A percentile compares a stretch with the other conserved stretches of the same genome.
Evolutionary conservation across 2,888 invertebrate species (phyloP).

Genomic region (Pantelozetes paolii): DNA sequence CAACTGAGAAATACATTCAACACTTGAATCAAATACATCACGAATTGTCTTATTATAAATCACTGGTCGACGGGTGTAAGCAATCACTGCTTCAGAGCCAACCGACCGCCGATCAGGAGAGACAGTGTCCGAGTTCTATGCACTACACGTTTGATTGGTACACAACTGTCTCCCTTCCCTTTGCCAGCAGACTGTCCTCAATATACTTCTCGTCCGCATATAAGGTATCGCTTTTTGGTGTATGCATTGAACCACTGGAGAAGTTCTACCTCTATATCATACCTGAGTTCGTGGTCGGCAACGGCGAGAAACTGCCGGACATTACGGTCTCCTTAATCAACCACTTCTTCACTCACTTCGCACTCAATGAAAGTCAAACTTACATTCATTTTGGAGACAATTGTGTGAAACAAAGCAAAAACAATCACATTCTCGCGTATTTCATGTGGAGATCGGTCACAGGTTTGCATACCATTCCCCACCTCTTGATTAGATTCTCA

Average conservation of each 20-base stretch:
- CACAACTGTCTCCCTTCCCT: constrained; percentile 36
- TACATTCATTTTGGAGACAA: constrained; percentile 26
- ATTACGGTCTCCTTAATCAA: constrained; percentile 37
- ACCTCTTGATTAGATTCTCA: too few relatives aligned
- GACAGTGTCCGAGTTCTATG: constrained; percentile 21
- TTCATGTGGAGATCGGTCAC: constrained; percentile 40
- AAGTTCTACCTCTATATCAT: constrained; percentile 40
- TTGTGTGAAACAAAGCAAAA: constrained; percentile 36
- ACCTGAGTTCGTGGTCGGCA: constrained; percentile 34
- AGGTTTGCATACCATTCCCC: constrained; percentile 8
- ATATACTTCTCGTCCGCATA: constrained; percentile 36
- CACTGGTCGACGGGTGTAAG: neutral
- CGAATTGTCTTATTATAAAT: constrained; percentile 25
- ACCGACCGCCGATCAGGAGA: neutral
- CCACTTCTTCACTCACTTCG: constrained; percentile 33
- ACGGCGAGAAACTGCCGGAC: constrained; percentile 5
- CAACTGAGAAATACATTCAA: constrained; percentile 24
- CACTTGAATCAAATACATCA: constrained; percentile 32
- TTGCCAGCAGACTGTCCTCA: neutral
- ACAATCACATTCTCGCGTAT: constrained; percentile 33
- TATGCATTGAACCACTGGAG: constrained; percentile 36
- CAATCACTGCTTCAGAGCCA: neutral
- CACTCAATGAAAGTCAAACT: constrained; percentile 20
- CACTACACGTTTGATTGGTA: constrained; percentile 41
- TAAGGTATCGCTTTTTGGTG: constrained; percentile 38